Base-by-base conservation (phyloP, 2,113 vertebrate genomes). In the Nymphicus hollandicus region DNA sequence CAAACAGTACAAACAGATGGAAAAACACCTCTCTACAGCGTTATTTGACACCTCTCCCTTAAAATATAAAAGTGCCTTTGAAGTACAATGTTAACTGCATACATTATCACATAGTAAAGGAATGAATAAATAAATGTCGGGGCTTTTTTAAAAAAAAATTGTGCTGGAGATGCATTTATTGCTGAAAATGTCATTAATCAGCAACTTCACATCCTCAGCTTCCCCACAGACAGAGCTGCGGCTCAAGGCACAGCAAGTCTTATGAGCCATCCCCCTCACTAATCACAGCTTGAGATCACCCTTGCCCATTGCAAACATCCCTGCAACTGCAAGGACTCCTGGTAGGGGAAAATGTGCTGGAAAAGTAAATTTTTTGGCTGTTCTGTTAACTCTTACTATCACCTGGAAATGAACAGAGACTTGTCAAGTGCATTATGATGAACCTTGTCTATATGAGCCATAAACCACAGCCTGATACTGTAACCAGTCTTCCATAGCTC, bases 21-120 rank as follows among this genome's bases (percentile, higher is more conserved):
- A 80, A 91, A 94, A 94, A 50, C 79, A 93, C 68, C 80, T 66
- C 70, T 89, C 74, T 63, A 41, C 22, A 43, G 58, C 0, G 0
- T 78, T 91, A 76, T 76, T 86, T 97, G 76, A 92, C 91, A 90
- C 60, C 43, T 95, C 72, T 92, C 68, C 29, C 28, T 88, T 86
- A 86, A 91, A 86, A 89, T 76, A 91, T 84, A 29, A 55, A 94
- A 95, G 83, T 58, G 72, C 23, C 73, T 97, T 96, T 94, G 91
- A 96, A 94, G 69, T 74, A 88, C 55, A 66, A 70, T 43, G 9
- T 95, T 86, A 95, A 81, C 77, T 81, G 91, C 72, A 81, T 88
- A 86, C 20, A 68, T 93, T 92, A 95, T 77, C 83, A 86, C 65
- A 78, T 46, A 81, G 55, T 74, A 93, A 95, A 94, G 46, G 60